phyloP scores from a whole-genome alignment of 2,888 invertebrate species.

The Drosophila anomelani region DNA sequence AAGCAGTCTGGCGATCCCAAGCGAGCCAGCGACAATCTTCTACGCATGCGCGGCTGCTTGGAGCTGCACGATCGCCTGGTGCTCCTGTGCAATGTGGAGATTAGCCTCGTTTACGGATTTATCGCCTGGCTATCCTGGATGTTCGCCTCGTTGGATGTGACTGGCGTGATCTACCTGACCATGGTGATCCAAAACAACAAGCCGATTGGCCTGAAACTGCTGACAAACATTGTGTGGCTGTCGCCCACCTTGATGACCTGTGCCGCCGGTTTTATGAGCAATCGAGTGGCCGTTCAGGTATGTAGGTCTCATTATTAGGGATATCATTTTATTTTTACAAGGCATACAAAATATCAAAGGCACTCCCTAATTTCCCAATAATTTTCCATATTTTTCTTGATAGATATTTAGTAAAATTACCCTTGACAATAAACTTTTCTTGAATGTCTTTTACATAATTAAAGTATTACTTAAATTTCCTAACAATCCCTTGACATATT shows the following conservation, averaged over 20 bases:
- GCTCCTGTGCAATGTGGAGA: slow-evolving; percentile 62
- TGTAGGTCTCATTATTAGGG: slow-evolving; percentile 4
- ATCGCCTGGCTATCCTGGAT: slow-evolving; percentile 55
- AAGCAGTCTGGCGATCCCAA: slow-evolving; percentile 40
- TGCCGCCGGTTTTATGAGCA: slow-evolving; percentile 56
- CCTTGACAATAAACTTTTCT: not conserved
- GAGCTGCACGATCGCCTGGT: slow-evolving; percentile 65
- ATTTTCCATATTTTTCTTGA: not conserved
- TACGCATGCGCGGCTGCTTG: slow-evolving; percentile 59
- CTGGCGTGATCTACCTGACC: slow-evolving; percentile 55
- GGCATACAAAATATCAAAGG: too few relatives aligned
- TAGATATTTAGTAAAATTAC: not conserved
- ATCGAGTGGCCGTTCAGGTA: slow-evolving; percentile 69
- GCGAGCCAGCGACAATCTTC: slow-evolving; percentile 23
- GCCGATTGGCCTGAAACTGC: not conserved
- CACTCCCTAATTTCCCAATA: not conserved
- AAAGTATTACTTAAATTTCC: not conserved
- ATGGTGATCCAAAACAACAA: slow-evolving; percentile 37
- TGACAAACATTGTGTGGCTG: slow-evolving; percentile 56
- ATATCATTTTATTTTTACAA: not conserved
- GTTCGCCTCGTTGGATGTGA: slow-evolving; percentile 61
- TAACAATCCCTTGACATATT: not conserved
- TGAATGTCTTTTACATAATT: not conserved
- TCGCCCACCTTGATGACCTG: slow-evolving; percentile 59
- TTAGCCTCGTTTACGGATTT: slow-evolving; percentile 74